Evolutionary conservation across 2,888 invertebrate genomes (phyloP).

Genomic region (Blastobasis lacticolella): DNA sequence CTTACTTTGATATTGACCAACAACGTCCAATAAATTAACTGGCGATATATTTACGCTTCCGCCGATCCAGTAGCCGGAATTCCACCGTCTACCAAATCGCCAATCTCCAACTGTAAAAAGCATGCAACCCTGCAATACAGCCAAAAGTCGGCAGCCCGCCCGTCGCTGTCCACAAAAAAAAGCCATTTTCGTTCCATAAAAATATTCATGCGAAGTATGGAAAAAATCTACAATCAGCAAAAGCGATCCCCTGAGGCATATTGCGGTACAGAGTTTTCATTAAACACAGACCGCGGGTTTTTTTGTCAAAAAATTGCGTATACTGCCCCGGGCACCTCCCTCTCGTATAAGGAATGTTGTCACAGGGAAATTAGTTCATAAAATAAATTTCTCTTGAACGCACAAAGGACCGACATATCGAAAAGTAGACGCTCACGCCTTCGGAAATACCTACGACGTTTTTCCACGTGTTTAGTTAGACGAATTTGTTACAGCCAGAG

Average conservation of each 20-base stretch:
- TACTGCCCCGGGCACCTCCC: conserved; percentile 49
- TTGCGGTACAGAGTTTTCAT: conserved; percentile 67
- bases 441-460: too few relatives aligned
- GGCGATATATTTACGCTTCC: too few relatives aligned
- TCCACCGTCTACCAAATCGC: too few relatives aligned
- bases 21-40: too few relatives aligned
- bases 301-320: conserved; percentile 56
- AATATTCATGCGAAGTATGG: conserved; percentile 57
- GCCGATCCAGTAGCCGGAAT: too few relatives aligned
- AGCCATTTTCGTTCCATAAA: conserved; percentile 33
- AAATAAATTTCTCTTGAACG: conserved; percentile 50
- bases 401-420: conserved; percentile 17
- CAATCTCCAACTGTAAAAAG: too few relatives aligned
- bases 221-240: conserved; percentile 61
- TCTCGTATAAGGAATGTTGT: conserved; percentile 62
- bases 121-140: conserved; percentile 11
- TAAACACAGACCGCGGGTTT: conserved; percentile 58
- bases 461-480: too few relatives aligned
- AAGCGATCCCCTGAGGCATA: conserved; percentile 62
- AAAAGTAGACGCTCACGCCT: too few relatives aligned
- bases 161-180: conserved; percentile 18
- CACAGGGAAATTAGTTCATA: conserved; percentile 67
- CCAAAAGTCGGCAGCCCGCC: conserved; percentile 23
- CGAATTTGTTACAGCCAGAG: too few relatives aligned
- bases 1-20: too few relatives aligned